phyloP scores from a whole-genome alignment of 2,797 vertebrate species.

The Leontocebus nigricollis region DNA sequence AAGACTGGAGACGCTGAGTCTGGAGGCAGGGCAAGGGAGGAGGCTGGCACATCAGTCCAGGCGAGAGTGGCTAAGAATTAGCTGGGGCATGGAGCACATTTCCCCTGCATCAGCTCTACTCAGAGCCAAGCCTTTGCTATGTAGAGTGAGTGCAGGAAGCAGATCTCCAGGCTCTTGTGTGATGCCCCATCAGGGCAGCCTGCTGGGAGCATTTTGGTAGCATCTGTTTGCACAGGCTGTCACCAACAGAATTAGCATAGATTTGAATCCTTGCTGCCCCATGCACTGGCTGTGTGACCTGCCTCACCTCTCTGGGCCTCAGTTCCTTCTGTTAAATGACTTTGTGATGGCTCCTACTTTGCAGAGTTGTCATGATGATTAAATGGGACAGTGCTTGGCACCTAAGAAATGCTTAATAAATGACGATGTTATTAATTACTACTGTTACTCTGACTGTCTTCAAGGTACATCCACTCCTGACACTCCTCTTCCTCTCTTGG shows the following conservation, averaged over 20 bases:
- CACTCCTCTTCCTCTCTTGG: neutral
- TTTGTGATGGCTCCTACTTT: neutral
- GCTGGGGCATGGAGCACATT: neutral
- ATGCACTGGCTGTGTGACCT: neutral
- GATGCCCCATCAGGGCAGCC: neutral
- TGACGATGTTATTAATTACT: neutral
- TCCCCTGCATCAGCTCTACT: neutral
- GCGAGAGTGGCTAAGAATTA: neutral
- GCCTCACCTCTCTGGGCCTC: neutral
- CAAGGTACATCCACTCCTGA: fast-evolving
- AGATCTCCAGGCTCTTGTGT: neutral
- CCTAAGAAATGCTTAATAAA: neutral
- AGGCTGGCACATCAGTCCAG: neutral
- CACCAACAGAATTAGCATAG: neutral
- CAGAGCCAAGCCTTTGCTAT: neutral
- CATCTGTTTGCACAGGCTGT: neutral
- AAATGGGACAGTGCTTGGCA: neutral
- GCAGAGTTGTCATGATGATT: neutral
- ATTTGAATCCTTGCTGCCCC: neutral
- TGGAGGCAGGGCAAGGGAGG: neutral
- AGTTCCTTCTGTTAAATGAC: neutral
- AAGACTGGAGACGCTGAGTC: neutral
- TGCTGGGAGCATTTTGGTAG: neutral
- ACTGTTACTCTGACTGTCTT: neutral
- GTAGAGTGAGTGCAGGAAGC: neutral